Evolutionary conservation across 2,113 vertebrate genomes (phyloP).

Genomic region (Toxostoma redivivum): DNA sequence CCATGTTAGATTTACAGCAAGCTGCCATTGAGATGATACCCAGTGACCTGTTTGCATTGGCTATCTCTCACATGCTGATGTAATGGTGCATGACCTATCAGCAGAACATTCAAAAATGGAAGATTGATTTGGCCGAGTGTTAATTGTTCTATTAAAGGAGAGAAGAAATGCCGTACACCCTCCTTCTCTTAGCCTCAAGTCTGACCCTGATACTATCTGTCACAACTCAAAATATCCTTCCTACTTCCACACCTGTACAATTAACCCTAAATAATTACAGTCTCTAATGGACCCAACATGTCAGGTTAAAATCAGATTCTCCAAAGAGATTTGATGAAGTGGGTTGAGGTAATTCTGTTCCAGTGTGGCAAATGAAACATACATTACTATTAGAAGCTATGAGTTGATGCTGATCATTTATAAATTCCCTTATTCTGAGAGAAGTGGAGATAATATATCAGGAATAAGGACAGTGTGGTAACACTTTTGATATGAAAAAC

Average conservation of each 20-base stretch:
- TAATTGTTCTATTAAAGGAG: constrained; percentile 56
- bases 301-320: constrained; percentile 30
- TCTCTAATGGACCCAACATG: constrained; percentile 28
- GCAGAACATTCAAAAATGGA: constrained; percentile 34
- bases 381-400: constrained; percentile 1
- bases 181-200: constrained; percentile 5
- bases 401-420: constrained; percentile 5
- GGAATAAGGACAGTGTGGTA: not conserved
- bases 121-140: constrained; percentile 34
- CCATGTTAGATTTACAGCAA: not conserved
- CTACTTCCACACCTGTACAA: constrained; percentile 9
- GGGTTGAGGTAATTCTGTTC: constrained; percentile 53
- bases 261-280: constrained; percentile 52
- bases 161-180: not conserved
- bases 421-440: not conserved
- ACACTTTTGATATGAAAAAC: not conserved
- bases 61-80: constrained; percentile 43
- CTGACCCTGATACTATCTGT: not conserved
- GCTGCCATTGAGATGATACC: not conserved
- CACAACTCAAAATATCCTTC: constrained; percentile 10
- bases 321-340: constrained; percentile 35
- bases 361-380: constrained; percentile 14
- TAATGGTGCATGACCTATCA: constrained; percentile 64
- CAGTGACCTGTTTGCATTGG: constrained; percentile 51
- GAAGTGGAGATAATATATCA: not conserved